Conservation (phyloP, 2,113 vertebrate species). For the Cygnus atratus region DNA sequence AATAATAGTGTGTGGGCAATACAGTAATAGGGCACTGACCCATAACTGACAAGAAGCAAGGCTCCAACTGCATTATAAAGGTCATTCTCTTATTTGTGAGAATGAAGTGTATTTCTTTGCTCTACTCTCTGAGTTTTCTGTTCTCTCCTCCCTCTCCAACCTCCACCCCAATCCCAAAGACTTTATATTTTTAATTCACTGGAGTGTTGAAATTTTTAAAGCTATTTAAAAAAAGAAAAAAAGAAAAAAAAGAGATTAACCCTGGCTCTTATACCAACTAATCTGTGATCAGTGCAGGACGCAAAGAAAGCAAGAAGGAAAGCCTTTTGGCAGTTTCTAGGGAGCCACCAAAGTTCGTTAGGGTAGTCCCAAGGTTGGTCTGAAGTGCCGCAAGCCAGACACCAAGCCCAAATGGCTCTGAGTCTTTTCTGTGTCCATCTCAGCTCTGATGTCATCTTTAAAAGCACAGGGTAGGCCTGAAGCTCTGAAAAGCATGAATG, state of each 20-base stretch:
- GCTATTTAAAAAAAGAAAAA: not conserved
- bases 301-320: not conserved
- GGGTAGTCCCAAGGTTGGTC: not conserved
- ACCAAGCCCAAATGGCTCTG: not conserved
- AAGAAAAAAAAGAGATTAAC: not conserved
- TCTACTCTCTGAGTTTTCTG: not conserved
- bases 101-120: constrained; percentile 6
- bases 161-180: not conserved
- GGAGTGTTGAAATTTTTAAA: not conserved
- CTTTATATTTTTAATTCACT: constrained; percentile 1
- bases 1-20: constrained; percentile 34
- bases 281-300: not conserved
- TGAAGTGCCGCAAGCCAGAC: not conserved
- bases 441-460: not conserved
- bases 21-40: constrained; percentile 54
- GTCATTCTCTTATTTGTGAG: constrained; percentile 56
- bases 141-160: not conserved
- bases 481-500: not conserved
- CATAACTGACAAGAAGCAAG: constrained; percentile 70
- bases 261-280: not conserved
- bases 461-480: not conserved
- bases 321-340: not conserved
- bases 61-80: constrained; percentile 52
- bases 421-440: not conserved
- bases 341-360: not conserved